phyloP scores from a whole-genome alignment of 1,140 invertebrate genomes.

The Musca vetustissima region DNA sequence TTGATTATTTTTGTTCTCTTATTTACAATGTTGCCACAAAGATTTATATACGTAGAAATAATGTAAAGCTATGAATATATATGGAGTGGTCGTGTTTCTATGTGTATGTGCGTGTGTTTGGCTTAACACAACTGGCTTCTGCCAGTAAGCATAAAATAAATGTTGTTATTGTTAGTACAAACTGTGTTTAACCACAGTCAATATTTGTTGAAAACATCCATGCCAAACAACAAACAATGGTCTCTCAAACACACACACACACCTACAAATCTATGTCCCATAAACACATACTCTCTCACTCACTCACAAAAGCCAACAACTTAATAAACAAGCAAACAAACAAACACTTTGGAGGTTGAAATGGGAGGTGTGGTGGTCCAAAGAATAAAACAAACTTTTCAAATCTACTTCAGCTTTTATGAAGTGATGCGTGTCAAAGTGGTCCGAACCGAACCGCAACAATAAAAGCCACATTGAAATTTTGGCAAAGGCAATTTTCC shows the following conservation, averaged over 20 bases:
- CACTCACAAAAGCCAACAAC: too few relatives aligned
- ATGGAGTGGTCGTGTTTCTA: neutral
- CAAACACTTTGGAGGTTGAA: too few relatives aligned
- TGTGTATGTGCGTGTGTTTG: neutral
- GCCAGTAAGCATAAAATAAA: neutral
- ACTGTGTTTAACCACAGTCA: constrained; percentile 9
- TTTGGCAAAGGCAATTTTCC: too few relatives aligned
- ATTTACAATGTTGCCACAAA: neutral
- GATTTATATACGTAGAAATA: neutral
- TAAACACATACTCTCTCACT: neutral
- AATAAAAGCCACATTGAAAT: too few relatives aligned
- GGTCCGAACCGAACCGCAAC: neutral
- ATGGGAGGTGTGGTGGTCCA: too few relatives aligned
- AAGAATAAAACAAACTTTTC: constrained; percentile 17
- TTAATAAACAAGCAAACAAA: too few relatives aligned
- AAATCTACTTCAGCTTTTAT: constrained; percentile 15
- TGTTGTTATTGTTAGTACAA: neutral
- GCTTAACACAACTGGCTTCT: neutral
- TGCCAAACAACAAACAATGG: neutral
- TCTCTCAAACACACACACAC: neutral
- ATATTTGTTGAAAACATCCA: constrained; percentile 15
- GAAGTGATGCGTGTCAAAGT: constrained; percentile 19
- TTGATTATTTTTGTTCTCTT: neutral
- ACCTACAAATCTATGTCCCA: too few relatives aligned
- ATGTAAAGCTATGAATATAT: neutral